Evolutionary conservation across 2,113 vertebrate genomes (phyloP).

Genomic region (Helogale parvula): DNA sequence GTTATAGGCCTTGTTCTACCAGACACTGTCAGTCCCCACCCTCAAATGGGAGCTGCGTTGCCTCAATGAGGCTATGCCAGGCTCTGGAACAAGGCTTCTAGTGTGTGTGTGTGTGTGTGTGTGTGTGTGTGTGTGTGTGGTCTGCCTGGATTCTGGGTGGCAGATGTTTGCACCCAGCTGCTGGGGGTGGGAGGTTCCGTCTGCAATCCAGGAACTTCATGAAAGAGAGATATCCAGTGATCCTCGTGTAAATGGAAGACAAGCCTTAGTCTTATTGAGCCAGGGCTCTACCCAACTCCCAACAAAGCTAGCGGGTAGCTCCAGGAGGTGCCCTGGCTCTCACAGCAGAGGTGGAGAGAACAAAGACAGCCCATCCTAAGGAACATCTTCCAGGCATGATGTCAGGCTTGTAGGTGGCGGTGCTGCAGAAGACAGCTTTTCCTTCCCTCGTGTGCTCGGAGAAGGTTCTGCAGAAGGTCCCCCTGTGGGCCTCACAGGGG

Average conservation of each 20-base stretch:
- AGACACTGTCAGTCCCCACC: not conserved
- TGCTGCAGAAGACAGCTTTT: not conserved
- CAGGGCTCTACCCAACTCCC: not conserved
- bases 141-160: not conserved
- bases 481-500: rapidly evolving
- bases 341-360: not conserved
- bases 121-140: not conserved
- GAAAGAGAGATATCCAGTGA: not conserved
- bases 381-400: not conserved
- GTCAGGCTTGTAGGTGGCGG: not conserved
- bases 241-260: not conserved
- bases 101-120: not conserved
- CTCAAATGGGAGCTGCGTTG: not conserved
- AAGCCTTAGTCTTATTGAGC: not conserved
- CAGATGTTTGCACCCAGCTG: conserved; percentile 57
- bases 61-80: not conserved
- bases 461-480: not conserved
- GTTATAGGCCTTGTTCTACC: not conserved
- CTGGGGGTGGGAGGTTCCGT: not conserved
- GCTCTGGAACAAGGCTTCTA: not conserved
- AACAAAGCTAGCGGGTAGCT: not conserved
- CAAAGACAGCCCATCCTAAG: not conserved
- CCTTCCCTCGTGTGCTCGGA: not conserved
- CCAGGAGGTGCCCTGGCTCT: not conserved
- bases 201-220: conserved; percentile 20